These are phyloP conservation scores for Lycophotia porphyrea DNA, from an alignment of 2,888 invertebrate species.

Conservation along the genomic window DNA sequence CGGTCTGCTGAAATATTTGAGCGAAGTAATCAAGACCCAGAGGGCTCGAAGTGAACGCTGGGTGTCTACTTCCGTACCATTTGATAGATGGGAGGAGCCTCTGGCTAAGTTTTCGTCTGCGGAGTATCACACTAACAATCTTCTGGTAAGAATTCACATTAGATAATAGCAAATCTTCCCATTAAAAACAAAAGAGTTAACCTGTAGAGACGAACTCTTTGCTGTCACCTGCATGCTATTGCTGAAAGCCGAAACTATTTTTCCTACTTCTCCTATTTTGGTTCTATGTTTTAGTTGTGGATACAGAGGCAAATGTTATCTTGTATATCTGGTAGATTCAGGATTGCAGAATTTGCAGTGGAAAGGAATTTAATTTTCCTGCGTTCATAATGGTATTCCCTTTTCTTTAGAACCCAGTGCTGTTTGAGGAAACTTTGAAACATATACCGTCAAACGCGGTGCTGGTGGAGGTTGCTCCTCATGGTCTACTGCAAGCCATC, in stretches of 20 bases:
- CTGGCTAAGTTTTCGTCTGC: conserved; percentile 56
- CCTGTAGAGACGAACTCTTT: neutral
- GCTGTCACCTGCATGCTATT: neutral
- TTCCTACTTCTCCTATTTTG: neutral
- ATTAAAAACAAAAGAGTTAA: neutral
- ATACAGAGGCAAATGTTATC: neutral
- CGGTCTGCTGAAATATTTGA: conserved; percentile 89
- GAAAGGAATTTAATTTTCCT: neutral
- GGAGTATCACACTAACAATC: conserved; percentile 61
- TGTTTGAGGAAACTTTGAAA: conserved; percentile 94
- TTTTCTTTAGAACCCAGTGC: conserved; percentile 89
- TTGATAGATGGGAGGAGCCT: conserved; percentile 69
- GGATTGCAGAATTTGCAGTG: neutral
- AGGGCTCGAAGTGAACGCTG: conserved; percentile 93
- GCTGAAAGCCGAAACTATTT: neutral
- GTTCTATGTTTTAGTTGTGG: neutral
- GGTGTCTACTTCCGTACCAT: conserved; percentile 95
- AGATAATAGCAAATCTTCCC: neutral
- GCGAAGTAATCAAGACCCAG: conserved; percentile 91
- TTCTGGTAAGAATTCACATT: conserved; percentile 47
- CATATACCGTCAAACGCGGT: conserved; percentile 95
- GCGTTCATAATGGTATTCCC: neutral
- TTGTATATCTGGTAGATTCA: neutral
- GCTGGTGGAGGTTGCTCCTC: conserved; percentile 96
- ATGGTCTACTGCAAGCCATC: conserved; percentile 96